Percentiles rank a stretch among this genome's conserved stretches.
Conservation (phyloP, 2,797 vertebrate genomes). For the Mus caroli region DNA sequence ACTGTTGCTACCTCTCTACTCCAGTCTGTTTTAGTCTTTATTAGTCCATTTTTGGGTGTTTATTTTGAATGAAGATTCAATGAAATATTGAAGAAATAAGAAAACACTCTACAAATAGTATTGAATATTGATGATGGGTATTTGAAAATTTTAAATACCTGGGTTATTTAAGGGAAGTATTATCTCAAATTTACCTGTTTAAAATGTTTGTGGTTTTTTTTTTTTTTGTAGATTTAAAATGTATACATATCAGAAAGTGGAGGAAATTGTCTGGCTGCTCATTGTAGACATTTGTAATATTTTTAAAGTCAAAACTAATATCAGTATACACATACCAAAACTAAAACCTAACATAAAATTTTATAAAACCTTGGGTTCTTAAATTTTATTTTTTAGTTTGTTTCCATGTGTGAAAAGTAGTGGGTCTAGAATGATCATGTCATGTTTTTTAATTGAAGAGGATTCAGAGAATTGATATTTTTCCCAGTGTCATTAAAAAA, state of each 20-base stretch:
- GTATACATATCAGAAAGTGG: not conserved
- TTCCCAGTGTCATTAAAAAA: constrained; percentile 1
- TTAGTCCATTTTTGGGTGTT: not conserved
- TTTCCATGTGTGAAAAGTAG: not conserved
- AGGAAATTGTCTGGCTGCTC: not conserved
- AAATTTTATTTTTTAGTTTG: not conserved
- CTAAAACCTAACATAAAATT: not conserved
- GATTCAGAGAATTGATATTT: constrained; percentile 39
- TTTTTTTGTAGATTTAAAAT: not conserved
- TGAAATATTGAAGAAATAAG: not conserved
- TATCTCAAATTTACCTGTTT: not conserved
- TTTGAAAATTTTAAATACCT: not conserved
- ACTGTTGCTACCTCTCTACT: not conserved
- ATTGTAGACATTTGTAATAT: not conserved
- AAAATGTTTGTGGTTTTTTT: not conserved
- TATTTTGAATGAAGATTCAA: not conserved
- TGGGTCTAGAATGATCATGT: not conserved
- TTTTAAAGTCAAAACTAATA: not conserved
- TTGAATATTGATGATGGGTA: not conserved
- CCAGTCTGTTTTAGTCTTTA: not conserved
- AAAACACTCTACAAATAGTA: not conserved
- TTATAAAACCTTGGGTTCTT: not conserved
- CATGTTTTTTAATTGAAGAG: constrained; percentile 11
- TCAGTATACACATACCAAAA: not conserved
- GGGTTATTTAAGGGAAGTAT: not conserved